Evolutionary conservation across 2,797 vertebrate species (phyloP).

Genomic region (Poecile montanus): DNA sequence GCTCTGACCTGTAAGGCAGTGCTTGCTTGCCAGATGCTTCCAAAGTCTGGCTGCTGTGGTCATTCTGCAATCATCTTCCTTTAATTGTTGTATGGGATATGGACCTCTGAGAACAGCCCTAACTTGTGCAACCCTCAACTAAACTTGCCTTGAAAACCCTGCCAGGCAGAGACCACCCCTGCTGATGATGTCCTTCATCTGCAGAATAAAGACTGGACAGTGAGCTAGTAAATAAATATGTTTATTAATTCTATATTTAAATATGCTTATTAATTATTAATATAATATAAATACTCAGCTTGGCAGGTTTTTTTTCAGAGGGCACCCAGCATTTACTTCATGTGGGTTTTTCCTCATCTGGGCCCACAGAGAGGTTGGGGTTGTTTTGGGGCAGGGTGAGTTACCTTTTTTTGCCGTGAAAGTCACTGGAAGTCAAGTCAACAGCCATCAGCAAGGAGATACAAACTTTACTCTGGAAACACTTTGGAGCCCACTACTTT

Average conservation of each 20-base stretch:
- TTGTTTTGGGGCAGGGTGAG: not conserved
- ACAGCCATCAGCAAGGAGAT: not conserved
- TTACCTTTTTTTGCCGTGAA: not conserved
- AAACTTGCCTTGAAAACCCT: conserved; percentile 36
- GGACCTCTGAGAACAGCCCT: not conserved
- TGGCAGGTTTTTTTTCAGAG: not conserved
- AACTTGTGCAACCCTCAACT: not conserved
- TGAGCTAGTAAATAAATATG: not conserved
- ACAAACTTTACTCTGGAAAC: not conserved
- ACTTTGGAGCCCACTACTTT: not conserved
- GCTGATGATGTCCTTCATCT: not conserved
- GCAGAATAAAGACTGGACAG: not conserved
- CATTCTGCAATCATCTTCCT: not conserved
- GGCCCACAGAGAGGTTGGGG: not conserved
- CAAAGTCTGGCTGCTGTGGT: not conserved
- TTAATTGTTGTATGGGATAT: not conserved
- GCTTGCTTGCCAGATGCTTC: not conserved
- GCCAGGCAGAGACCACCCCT: conserved; percentile 36
- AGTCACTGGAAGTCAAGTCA: not conserved
- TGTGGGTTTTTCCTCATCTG: not conserved
- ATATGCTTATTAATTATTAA: not conserved
- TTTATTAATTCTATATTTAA: not conserved
- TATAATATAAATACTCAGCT: not conserved
- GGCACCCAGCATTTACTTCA: not conserved
- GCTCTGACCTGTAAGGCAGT: conserved; percentile 15